Conservation (phyloP, 1,140 invertebrate genomes). For the Tetraneura akinire region DNA sequence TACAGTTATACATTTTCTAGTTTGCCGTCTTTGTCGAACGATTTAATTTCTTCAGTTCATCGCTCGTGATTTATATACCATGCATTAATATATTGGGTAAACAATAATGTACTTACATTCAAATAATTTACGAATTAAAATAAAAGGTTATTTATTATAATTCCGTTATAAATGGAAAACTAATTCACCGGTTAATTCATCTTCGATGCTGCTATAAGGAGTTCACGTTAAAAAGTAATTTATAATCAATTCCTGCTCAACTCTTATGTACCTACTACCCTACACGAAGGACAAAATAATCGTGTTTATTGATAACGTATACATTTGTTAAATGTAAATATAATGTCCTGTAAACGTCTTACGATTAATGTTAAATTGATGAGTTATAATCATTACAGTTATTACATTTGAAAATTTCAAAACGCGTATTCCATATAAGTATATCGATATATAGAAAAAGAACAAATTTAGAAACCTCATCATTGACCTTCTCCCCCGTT, state of each 20-base stretch:
- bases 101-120: neutral
- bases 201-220: neutral
- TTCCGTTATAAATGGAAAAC: neutral
- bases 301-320: neutral
- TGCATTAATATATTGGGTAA: neutral
- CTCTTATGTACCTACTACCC: too few relatives aligned
- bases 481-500: too few relatives aligned
- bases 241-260: neutral
- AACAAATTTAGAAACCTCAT: too few relatives aligned
- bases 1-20: too few relatives aligned
- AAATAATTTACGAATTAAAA: constrained; percentile 4
- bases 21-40: too few relatives aligned
- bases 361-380: neutral
- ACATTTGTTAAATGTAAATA: neutral
- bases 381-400: neutral
- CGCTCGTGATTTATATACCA: neutral
- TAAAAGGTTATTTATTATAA: neutral
- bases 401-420: neutral
- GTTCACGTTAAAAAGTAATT: neutral
- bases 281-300: neutral
- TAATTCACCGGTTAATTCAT: neutral
- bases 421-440: too few relatives aligned
- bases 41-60: too few relatives aligned
- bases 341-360: neutral
- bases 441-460: too few relatives aligned